Evolutionary conservation across 2,888 invertebrate species (phyloP), one percentile per base, ranked within the genome.

Genomic region (Tetropium fuscum): DNA sequence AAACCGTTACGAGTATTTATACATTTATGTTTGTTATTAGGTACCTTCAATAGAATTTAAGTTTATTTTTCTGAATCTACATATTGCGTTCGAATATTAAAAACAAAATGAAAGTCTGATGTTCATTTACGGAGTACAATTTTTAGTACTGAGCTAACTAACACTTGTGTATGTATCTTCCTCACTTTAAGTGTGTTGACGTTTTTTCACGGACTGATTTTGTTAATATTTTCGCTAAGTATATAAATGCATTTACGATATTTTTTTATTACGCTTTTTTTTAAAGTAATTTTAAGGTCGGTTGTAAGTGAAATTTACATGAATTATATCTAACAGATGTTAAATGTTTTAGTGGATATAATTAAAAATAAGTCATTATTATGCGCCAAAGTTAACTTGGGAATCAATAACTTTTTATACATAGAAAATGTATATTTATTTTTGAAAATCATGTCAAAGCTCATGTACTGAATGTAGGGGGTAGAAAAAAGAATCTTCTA

Each of bases 121-220:
- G 53, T 56, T 44, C 43, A 49, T 34, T 47, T 36, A 56, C 53
- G 60, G 45, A 53, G 60, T 63, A 63, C 58, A 63, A 66, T 34
- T 34, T 34, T 63, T 60, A 53, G 51, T 60, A 60, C 60, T 53
- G 47, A 54, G n/a, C n/a, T n/a, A n/a, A n/a, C n/a, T n/a, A n/a
- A 49, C 58, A 40, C 51, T 43, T 54, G 2, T 30, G 13, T 53
- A 16, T 41, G n/a, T n/a, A n/a, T 36, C 47, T 48, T 13, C 40
- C 36, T 60, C 53, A 62, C 49, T 59, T 66, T 57, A 36, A 60
- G 63, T 69, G 66, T 67, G 64, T 68, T 69, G 63, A 66, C 64
- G 18, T 56, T 43, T 19, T 38, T 25, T 68, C 69, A 71, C 71
- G 66, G 74, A 74, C 74, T 74, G 74, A 74, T 72, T 71, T 70